Percentiles rank a stretch among this genome's conserved stretches.
phyloP scores from a whole-genome alignment of 2,113 vertebrate species.

The Falco punctatus region DNA sequence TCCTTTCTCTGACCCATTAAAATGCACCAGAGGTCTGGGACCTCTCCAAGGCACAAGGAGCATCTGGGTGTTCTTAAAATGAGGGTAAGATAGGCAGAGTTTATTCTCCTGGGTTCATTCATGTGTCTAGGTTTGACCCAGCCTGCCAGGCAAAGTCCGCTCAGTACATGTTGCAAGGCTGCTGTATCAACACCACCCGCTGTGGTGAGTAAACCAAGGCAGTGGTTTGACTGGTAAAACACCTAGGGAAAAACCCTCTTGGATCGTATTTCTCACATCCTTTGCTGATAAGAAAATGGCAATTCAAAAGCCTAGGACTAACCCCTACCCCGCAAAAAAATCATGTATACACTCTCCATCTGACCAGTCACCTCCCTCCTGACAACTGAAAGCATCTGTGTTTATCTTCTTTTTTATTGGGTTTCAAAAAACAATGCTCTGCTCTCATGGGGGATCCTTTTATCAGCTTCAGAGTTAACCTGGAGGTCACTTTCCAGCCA shows the following conservation, averaged over 20 bases:
- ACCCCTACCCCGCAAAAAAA: neutral
- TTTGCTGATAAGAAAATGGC: conserved; percentile 56
- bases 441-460: neutral
- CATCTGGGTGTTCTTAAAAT: conserved; percentile 5
- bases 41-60: neutral
- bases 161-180: neutral
- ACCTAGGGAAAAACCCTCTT: conserved; percentile 13
- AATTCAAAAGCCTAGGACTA: neutral
- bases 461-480: conserved; percentile 26
- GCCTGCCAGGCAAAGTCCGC: neutral
- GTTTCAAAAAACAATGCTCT: conserved; percentile 22
- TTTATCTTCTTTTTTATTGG: conserved; percentile 54
- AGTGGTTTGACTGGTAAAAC: conserved; percentile 26
- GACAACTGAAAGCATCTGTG: conserved; percentile 40
- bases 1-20: neutral
- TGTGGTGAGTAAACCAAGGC: conserved; percentile 27
- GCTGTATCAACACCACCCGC: conserved; percentile 20
- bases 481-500: conserved; percentile 33
- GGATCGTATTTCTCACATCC: neutral
- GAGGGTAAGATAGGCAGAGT: neutral
- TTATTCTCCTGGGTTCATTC: conserved; percentile 1
- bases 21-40: neutral
- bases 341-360: neutral
- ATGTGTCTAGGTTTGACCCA: neutral
- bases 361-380: conserved; percentile 27